Evolutionary conservation across 2,888 invertebrate species (phyloP), one percentile per base, ranked within the genome.

Genomic region (Catocala nupta): DNA sequence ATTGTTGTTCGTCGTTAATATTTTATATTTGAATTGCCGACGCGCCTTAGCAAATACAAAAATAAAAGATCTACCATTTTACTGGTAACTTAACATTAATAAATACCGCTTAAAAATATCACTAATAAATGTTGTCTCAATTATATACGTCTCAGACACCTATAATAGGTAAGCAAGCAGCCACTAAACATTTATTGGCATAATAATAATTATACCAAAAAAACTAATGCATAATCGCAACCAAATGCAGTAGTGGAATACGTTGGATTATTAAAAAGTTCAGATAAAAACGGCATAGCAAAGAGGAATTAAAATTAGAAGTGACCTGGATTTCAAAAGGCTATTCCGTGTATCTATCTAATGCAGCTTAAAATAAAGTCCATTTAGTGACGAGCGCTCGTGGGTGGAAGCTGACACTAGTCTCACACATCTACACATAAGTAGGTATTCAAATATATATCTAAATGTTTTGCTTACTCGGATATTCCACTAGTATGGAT

Each of bases 331-430:
- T 89, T 83, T 70, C 59, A 59, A 73, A 80, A 81, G 77, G 78
- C 74, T 76, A 67, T 77, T 75, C 62, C 69, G 64, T 76, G 72
- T 80, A 74, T 73, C 65, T 68, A 71, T 73, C 80, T 47, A 81
- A 81, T 84, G 80, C 75, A 77, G 70, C 69, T 77, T 78, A 81
- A 88, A 89, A 88, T 88, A 86, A 77, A 81, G 63, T 81, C 80
- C 77, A 82, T 84, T 82, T 81, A 82, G 77, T 73, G 59, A 68
- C 54, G 59, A 52, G 34, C 58, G 63, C 55, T 65, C 53, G 83
- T 82, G 71, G 85, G 82, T 70, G 70, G 70, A 71, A 63, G 66
- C 75, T 78, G 81, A 80, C 80, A 79, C 72, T 71, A 67, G 72
- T 66, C 66, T 66, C 64, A 63, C 74, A 43, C 12, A 77, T 79